A percentile compares a stretch with the other conserved stretches of the same genome.
phyloP scores from a whole-genome alignment of 2,888 invertebrate species.

The Ophioninae sp. region DNA sequence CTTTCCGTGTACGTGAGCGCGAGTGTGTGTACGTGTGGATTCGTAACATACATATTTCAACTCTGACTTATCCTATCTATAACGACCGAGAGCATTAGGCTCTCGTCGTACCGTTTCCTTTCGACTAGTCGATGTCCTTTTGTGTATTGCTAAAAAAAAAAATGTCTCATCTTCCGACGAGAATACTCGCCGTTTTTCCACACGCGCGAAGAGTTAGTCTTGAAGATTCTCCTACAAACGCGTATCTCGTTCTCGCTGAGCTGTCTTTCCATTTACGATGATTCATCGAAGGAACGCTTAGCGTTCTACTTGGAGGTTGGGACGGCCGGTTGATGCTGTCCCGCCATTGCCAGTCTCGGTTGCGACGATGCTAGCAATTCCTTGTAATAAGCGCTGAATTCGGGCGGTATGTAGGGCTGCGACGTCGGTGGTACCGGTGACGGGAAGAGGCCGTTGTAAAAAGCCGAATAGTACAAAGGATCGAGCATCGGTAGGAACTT shows the following conservation, averaged over 20 bases:
- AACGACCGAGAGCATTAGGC: conserved; percentile 41
- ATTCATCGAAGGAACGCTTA: not conserved
- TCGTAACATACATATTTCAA: conserved; percentile 25
- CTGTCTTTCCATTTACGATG: not conserved
- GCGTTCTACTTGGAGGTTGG: conserved; percentile 79
- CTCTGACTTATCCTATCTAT: conserved; percentile 55
- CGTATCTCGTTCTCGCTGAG: not conserved
- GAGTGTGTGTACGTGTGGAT: conserved; percentile 9
- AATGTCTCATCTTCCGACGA: not conserved
- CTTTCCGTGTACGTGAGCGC: not conserved
- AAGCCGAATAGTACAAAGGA: conserved; percentile 81
- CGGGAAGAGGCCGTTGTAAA: conserved; percentile 81
- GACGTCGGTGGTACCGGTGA: conserved; percentile 73
- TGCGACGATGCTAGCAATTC: conserved; percentile 82
- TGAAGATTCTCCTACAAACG: not conserved
- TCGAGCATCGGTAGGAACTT: conserved; percentile 81
- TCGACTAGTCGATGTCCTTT: conserved; percentile 45
- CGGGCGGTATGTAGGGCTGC: conserved; percentile 79
- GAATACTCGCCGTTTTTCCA: not conserved
- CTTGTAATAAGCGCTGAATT: conserved; percentile 82
- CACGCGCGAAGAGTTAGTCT: not conserved
- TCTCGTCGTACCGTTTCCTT: conserved; percentile 12
- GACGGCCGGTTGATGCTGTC: conserved; percentile 74
- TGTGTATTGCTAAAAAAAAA: not conserved
- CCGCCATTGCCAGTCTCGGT: conserved; percentile 79